phyloP scores from a whole-genome alignment of 2,113 vertebrate species.

The Salvator merianae region DNA sequence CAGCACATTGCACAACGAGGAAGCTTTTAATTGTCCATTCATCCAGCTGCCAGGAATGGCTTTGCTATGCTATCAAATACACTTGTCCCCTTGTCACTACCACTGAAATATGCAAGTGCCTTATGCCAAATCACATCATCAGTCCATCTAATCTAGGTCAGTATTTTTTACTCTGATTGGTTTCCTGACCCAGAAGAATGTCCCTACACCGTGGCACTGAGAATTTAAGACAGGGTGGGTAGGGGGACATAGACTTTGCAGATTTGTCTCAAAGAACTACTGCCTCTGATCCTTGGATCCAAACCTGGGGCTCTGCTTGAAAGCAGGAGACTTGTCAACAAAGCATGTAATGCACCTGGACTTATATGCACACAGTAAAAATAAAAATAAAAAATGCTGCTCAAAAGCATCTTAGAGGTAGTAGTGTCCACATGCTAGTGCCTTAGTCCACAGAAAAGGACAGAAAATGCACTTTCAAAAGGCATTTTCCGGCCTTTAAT shows the following conservation, averaged over 20 bases:
- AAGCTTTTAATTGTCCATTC: not conserved
- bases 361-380: too few species aligned
- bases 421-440: too few species aligned
- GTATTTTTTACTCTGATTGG: not conserved
- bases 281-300: not conserved
- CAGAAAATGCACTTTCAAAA: too few species aligned
- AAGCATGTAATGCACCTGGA: too few species aligned
- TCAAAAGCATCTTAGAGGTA: too few species aligned
- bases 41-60: not conserved
- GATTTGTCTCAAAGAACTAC: not conserved
- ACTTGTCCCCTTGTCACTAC: not conserved
- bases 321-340: too few species aligned
- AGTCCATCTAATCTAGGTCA: too few species aligned
- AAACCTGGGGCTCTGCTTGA: not conserved
- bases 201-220: not conserved
- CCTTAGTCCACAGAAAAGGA: too few species aligned
- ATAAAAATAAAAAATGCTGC: too few species aligned
- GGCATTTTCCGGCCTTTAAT: too few species aligned
- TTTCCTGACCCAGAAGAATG: not conserved
- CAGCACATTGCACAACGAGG: not conserved
- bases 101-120: not conserved
- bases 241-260: not conserved
- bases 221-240: not conserved
- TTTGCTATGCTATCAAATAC: not conserved
- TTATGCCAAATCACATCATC: not conserved